Conservation (phyloP, 1,140 invertebrate species). For the Chrysomallon squamiferum region DNA sequence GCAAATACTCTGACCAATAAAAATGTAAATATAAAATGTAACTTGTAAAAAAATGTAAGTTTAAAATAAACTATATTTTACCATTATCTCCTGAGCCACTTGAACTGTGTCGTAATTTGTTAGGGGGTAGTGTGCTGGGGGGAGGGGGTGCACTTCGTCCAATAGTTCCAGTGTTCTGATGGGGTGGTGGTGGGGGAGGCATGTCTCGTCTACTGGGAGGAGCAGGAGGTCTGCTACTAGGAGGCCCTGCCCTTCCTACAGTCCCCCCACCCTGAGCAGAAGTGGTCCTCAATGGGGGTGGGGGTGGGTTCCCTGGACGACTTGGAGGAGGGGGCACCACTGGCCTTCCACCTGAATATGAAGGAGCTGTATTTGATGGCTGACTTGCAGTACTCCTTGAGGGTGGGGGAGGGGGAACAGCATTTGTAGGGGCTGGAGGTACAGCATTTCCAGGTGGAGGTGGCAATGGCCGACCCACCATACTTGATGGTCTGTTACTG, state of each 20-base stretch:
- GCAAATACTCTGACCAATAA: too few species aligned
- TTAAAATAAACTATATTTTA: background rate
- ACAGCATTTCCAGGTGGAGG: constrained; percentile 24
- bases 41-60: background rate
- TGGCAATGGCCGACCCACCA: constrained; percentile 20
- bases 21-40: background rate
- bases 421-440: constrained; percentile 14
- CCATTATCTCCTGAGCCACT: background rate
- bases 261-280: constrained; percentile 10
- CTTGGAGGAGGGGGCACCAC: constrained; percentile 6
- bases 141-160: background rate
- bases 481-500: constrained; percentile 15
- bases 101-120: background rate
- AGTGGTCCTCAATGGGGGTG: constrained; percentile 9
- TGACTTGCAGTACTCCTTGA: background rate
- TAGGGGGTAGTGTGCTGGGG: background rate
- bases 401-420: constrained; percentile 7
- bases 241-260: constrained; percentile 16
- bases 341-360: background rate
- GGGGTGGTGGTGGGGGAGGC: background rate
- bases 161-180: background rate
- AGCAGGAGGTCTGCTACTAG: constrained; percentile 5
- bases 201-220: constrained; percentile 11
- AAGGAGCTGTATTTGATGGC: constrained; percentile 3
- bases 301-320: background rate